These are phyloP conservation scores for Crenichthys baileyi DNA, from an alignment of 2,797 vertebrate species.

Conservation along the genomic window DNA sequence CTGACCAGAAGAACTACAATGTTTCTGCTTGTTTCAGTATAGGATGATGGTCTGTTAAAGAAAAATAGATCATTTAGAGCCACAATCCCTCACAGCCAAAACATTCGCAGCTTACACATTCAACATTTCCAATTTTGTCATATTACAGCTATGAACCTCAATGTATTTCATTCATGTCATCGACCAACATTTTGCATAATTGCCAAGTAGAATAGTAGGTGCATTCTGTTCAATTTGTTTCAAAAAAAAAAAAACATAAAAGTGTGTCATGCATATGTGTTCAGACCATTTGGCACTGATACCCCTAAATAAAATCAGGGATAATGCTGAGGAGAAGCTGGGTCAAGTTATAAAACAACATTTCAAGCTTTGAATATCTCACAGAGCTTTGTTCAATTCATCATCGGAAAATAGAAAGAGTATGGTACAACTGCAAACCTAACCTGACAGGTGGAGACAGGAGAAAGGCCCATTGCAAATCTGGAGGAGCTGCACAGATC, in stretches of 20 bases:
- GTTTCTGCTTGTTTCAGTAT: neutral
- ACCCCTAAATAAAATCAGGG: neutral
- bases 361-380: no score
- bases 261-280: neutral
- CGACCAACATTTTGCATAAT: neutral
- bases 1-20: neutral
- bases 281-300: neutral
- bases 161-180: neutral
- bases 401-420: no score
- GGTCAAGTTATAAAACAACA: neutral
- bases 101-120: neutral
- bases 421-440: no score
- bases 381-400: no score
- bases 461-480: no score
- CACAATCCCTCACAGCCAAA: neutral
- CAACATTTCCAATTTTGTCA: neutral
- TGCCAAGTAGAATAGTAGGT: neutral
- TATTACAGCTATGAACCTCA: neutral
- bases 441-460: neutral
- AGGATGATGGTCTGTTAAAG: neutral
- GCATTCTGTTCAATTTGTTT: neutral
- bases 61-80: neutral
- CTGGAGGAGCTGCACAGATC: neutral
- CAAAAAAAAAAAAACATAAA: neutral
- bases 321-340: no score